Percentiles rank a stretch among this genome's conserved stretches.
phyloP scores from a whole-genome alignment of 2,888 invertebrate species.

The Drosophila lacicola region DNA sequence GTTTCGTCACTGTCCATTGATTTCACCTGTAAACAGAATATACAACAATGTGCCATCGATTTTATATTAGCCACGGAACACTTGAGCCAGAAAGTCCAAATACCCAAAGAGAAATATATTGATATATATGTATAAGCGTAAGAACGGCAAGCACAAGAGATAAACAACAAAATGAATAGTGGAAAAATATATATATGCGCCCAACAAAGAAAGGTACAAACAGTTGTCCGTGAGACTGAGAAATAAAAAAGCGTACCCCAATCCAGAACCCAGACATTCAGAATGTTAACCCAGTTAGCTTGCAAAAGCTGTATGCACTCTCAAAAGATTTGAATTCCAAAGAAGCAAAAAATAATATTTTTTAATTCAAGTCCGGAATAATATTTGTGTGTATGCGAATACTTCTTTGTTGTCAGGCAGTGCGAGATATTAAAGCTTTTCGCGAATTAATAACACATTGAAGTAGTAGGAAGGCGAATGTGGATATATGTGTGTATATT shows the following conservation, averaged over 20 bases:
- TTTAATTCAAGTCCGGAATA: background rate
- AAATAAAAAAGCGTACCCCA: constrained; percentile 23
- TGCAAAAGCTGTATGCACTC: background rate
- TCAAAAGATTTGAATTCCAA: constrained; percentile 14
- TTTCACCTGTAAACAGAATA: constrained; percentile 37
- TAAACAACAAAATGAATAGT: constrained; percentile 8
- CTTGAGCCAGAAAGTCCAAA: constrained; percentile 57
- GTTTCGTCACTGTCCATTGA: constrained; percentile 40
- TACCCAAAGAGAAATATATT: constrained; percentile 27
- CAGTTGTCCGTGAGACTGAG: constrained; percentile 37
- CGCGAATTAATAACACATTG: background rate
- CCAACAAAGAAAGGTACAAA: constrained; percentile 22
- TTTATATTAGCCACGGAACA: constrained; percentile 68
- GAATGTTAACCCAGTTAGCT: constrained; percentile 21
- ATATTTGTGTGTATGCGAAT: background rate
- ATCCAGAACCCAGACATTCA: background rate
- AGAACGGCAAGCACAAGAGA: constrained; percentile 27
- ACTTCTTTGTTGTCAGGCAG: no score
- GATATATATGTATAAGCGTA: constrained; percentile 36
- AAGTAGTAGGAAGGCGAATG: background rate
- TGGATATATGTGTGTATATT: no score
- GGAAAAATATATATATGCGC: constrained; percentile 8
- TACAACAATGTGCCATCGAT: constrained; percentile 75
- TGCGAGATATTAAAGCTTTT: background rate
- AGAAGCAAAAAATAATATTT: background rate